Evolutionary conservation across 2,888 invertebrate genomes (phyloP).

Genomic region (Pammene fasciana): DNA sequence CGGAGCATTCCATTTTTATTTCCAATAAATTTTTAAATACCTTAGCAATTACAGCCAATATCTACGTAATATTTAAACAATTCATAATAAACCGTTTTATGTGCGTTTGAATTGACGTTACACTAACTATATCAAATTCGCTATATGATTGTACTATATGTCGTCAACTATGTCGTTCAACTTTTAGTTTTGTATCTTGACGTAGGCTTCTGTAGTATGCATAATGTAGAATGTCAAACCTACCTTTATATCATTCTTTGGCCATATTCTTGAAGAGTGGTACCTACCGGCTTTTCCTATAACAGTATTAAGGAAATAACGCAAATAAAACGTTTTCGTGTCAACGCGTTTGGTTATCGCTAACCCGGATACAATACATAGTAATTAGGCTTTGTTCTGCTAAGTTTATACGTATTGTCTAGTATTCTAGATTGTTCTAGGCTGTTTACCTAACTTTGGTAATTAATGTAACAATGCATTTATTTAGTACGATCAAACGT

Average conservation of each 20-base stretch:
- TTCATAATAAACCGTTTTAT: too few relatives aligned
- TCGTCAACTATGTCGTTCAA: too few relatives aligned
- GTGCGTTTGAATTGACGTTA: too few relatives aligned
- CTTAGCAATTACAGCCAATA: too few relatives aligned
- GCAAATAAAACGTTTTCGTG: conserved; percentile 33
- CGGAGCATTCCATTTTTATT: background rate
- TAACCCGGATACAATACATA: conserved; percentile 39
- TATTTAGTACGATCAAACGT: background rate
- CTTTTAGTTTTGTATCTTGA: too few relatives aligned
- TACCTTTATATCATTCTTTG: too few relatives aligned
- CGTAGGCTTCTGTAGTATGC: too few relatives aligned
- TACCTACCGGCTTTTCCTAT: background rate
- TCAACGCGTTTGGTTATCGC: conserved; percentile 23
- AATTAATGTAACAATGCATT: conserved; percentile 5
- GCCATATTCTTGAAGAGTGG: background rate
- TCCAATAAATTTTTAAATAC: too few relatives aligned
- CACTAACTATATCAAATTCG: too few relatives aligned
- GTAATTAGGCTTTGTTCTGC: conserved; percentile 36
- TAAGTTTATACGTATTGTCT: conserved; percentile 34
- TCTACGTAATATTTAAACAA: too few relatives aligned
- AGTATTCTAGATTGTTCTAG: conserved; percentile 29
- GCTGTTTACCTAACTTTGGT: conserved; percentile 10
- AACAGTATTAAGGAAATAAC: conserved; percentile 10
- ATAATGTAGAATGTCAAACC: too few relatives aligned
- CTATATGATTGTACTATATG: too few relatives aligned